phyloP scores from a whole-genome alignment of 2,113 vertebrate genomes.

The Oryzias javanicus region DNA sequence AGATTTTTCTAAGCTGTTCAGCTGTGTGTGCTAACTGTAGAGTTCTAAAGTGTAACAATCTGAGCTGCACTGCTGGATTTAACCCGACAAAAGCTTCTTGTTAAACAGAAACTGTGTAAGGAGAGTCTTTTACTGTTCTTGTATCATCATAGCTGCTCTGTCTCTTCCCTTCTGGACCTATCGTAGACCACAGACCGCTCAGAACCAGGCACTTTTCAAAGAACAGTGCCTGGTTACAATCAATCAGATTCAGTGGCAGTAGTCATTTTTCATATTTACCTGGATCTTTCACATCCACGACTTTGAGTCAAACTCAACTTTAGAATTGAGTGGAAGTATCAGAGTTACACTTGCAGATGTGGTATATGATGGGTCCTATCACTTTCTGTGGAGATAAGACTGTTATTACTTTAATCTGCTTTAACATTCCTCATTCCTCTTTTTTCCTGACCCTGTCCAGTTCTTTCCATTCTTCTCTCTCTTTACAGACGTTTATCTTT shows the following conservation, averaged over 20 bases:
- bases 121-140: conserved; percentile 59
- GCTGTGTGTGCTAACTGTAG: conserved; percentile 27
- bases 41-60: conserved; percentile 9
- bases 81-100: conserved; percentile 54
- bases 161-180: conserved; percentile 71
- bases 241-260: conserved; percentile 14
- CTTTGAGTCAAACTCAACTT: neutral
- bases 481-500: conserved; percentile 99
- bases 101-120: conserved; percentile 63
- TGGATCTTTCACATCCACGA: neutral
- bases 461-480: conserved; percentile 99
- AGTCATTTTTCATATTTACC: neutral
- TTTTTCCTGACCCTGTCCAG: conserved; percentile 95
- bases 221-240: conserved; percentile 18
- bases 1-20: neutral
- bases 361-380: conserved; percentile 77
- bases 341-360: conserved; percentile 22
- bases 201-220: conserved; percentile 34
- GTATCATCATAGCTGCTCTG: conserved; percentile 69
- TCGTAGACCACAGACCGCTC: conserved; percentile 67
- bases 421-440: conserved; percentile 91
- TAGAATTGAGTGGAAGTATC: neutral
- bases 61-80: conserved; percentile 52
- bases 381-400: conserved; percentile 70
- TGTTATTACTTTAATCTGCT: conserved; percentile 79